These are phyloP conservation scores for Pygocentrus nattereri DNA, from an alignment of 2,797 vertebrate genomes.

Conservation along the genomic window DNA sequence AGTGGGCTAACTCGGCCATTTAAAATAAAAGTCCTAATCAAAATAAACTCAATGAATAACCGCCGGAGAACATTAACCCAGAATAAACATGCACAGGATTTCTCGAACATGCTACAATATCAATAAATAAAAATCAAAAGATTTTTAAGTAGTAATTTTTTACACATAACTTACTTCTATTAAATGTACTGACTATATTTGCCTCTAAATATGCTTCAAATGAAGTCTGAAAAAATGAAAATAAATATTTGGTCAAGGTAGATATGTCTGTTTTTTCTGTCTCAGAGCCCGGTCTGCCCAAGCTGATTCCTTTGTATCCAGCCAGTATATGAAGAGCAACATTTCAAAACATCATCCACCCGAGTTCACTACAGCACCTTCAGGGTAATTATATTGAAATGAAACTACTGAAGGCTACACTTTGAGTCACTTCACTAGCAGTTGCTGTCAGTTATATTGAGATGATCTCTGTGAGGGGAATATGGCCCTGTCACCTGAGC, in stretches of 20 bases:
- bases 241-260: not conserved
- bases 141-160: too few relatives aligned
- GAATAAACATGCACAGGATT: too few relatives aligned
- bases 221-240: too few relatives aligned
- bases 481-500: not conserved
- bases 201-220: too few relatives aligned
- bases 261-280: not conserved
- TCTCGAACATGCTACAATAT: too few relatives aligned
- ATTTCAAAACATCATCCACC: not conserved
- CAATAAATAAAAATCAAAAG: too few relatives aligned
- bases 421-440: not conserved
- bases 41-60: too few relatives aligned
- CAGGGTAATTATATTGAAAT: not conserved
- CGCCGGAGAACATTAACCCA: too few relatives aligned
- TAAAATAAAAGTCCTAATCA: too few relatives aligned
- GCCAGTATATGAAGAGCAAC: not conserved
- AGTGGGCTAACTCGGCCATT: too few relatives aligned
- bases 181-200: too few relatives aligned
- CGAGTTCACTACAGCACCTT: not conserved
- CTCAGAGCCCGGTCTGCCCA: not conserved
- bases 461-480: not conserved
- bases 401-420: not conserved
- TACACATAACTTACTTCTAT: too few relatives aligned
- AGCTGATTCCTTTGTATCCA: not conserved
- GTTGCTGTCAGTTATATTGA: not conserved